These are phyloP conservation scores for Nomada ferruginata DNA, from an alignment of 2,888 invertebrate genomes.

Conservation along the genomic window DNA sequence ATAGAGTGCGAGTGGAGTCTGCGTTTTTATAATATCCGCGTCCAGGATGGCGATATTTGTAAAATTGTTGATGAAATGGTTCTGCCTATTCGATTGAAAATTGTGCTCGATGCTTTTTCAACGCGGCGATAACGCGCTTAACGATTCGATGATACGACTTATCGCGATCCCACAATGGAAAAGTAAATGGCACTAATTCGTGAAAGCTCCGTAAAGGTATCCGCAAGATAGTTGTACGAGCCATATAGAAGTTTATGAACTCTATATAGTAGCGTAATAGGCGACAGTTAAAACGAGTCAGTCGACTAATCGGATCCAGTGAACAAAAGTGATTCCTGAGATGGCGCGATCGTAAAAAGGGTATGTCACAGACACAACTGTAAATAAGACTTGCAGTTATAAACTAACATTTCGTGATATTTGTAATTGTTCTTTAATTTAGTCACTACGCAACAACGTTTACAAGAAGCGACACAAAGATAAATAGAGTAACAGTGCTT, in stretches of 20 bases:
- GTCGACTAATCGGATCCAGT: neutral
- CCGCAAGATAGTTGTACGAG: slow-evolving; percentile 1
- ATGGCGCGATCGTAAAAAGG: no score
- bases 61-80: no score
- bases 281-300: neutral
- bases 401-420: no score
- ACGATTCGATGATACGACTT: neutral
- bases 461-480: no score
- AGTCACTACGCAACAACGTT: no score
- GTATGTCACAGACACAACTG: no score
- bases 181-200: neutral
- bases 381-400: no score
- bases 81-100: no score
- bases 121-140: neutral
- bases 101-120: neutral
- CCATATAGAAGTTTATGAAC: neutral
- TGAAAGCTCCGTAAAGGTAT: slow-evolving; percentile 3
- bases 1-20: neutral
- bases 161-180: neutral
- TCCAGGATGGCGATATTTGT: no score
- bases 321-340: no score
- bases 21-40: slow-evolving; percentile 1
- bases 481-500: no score
- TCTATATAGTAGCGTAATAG: neutral
- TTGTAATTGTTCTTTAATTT: no score